Evolutionary conservation across 2,113 vertebrate genomes (phyloP).

Genomic region (Gymnobelideus leadbeateri): DNA sequence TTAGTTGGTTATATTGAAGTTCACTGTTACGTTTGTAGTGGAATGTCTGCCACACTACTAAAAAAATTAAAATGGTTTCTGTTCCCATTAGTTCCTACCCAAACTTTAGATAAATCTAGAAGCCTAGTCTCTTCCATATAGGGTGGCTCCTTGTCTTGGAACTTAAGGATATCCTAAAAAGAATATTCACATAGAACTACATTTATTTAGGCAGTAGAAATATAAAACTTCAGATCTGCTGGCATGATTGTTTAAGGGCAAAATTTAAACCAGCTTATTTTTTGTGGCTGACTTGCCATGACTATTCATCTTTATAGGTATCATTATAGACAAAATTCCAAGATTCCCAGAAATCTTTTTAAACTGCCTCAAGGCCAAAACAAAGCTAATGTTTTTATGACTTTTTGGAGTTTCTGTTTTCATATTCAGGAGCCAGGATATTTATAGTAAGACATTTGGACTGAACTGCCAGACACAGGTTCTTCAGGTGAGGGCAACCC

Average conservation of each 20-base stretch:
- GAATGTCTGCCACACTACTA: background rate
- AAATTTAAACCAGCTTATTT: conserved; percentile 34
- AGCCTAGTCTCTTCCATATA: background rate
- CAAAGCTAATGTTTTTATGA: background rate
- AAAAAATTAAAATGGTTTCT: background rate
- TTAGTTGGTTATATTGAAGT: too few species aligned
- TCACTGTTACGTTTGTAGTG: too few species aligned
- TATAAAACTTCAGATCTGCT: background rate
- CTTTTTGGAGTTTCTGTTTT: background rate
- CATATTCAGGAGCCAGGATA: conserved; percentile 14
- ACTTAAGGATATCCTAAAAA: background rate
- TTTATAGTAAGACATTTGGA: background rate
- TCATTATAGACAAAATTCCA: conserved; percentile 10
- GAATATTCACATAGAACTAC: background rate
- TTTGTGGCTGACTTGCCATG: background rate
- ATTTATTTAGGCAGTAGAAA: conserved; percentile 16
- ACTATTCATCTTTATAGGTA: background rate
- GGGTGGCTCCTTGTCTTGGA: background rate
- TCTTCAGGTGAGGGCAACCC: background rate
- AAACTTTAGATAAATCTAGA: background rate
- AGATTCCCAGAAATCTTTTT: conserved; percentile 4
- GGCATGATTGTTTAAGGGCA: background rate
- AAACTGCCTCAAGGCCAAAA: conserved; percentile 20
- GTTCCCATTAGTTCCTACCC: background rate
- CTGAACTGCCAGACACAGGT: background rate